These are phyloP conservation scores for Ranitomeya imitator DNA, from an alignment of 2,113 vertebrate species.

Conservation along the genomic window DNA sequence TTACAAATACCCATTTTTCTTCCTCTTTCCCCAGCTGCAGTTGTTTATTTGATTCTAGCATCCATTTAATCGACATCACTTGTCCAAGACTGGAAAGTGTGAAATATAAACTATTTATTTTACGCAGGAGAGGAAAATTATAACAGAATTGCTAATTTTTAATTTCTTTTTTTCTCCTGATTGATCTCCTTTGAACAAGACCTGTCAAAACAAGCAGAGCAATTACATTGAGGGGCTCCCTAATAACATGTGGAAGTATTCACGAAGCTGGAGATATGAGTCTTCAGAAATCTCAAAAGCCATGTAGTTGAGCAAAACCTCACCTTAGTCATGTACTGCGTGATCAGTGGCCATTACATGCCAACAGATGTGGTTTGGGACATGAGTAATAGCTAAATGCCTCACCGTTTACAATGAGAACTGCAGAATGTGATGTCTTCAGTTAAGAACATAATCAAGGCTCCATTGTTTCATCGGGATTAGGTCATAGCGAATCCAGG, in stretches of 20 bases:
- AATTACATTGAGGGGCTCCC: not conserved
- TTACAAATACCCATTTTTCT: not conserved
- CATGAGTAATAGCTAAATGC: not conserved
- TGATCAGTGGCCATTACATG: not conserved
- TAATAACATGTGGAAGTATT: not conserved
- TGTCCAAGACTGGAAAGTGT: not conserved
- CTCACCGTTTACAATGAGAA: not conserved
- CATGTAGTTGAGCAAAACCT: not conserved
- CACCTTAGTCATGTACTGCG: not conserved
- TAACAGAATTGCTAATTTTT: not conserved
- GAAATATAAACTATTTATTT: not conserved
- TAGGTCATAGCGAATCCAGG: not conserved
- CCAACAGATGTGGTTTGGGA: conserved; percentile 23
- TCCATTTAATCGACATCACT: conserved; percentile 3
- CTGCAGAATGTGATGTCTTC: not conserved
- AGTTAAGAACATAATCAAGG: not conserved
- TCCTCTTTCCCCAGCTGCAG: not conserved
- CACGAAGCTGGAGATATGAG: not conserved
- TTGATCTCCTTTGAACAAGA: conserved; percentile 21
- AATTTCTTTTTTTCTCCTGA: conserved; percentile 40
- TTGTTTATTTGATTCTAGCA: not conserved
- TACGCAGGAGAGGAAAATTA: not conserved
- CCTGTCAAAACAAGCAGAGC: conserved; percentile 19
- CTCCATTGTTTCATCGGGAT: not conserved
- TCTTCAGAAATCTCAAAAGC: not conserved